phyloP scores from a whole-genome alignment of 2,113 vertebrate genomes.

The Eupsittula cactorum region DNA sequence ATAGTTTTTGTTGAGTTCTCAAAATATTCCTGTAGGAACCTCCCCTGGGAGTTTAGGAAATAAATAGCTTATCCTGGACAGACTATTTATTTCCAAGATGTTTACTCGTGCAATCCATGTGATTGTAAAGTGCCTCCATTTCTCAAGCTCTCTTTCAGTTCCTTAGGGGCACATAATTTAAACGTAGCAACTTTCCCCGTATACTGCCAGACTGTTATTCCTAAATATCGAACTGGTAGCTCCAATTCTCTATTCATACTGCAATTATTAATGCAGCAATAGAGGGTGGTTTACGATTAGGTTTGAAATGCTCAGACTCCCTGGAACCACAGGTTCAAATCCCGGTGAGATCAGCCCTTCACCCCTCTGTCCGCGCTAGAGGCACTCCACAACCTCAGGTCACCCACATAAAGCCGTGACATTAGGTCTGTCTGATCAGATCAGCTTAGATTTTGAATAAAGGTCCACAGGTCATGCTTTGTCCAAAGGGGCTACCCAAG shows the following conservation, averaged over 20 bases:
- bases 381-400: not conserved
- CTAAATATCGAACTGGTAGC: slow-evolving; percentile 9
- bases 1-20: slow-evolving; percentile 57
- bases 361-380: fast-evolving
- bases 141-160: slow-evolving; percentile 61
- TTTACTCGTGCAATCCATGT: slow-evolving; percentile 59
- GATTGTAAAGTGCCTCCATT: slow-evolving; percentile 61
- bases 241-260: slow-evolving; percentile 42
- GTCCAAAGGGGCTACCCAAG: not conserved
- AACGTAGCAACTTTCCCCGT: not conserved
- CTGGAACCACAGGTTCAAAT: slow-evolving; percentile 14
- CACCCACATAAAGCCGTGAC: not conserved
- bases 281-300: slow-evolving; percentile 19
- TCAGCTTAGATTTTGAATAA: not conserved
- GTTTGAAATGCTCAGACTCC: slow-evolving; percentile 14
- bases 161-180: slow-evolving; percentile 49
- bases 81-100: slow-evolving; percentile 67
- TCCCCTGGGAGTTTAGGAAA: slow-evolving; percentile 48
- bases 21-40: slow-evolving; percentile 44
- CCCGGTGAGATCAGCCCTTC: not conserved
- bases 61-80: slow-evolving; percentile 68
- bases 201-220: slow-evolving; percentile 31
- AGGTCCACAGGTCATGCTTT: not conserved
- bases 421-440: not conserved
- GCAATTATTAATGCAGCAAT: slow-evolving; percentile 7